These are phyloP conservation scores for Heliconius nattereri DNA, from an alignment of 1,140 invertebrate genomes.

Conservation along the genomic window DNA sequence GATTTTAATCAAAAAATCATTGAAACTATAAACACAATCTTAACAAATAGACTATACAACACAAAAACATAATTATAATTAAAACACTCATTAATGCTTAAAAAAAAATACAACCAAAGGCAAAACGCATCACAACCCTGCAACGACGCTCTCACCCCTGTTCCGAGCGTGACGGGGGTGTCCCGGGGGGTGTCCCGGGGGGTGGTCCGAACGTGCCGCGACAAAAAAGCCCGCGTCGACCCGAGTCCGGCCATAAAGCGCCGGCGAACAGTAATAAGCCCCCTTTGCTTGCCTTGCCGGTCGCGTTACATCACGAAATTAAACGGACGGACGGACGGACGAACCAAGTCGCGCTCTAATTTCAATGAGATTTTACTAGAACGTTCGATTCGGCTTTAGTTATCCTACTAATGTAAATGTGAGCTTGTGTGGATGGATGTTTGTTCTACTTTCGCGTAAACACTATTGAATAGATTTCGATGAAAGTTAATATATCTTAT, in stretches of 20 bases:
- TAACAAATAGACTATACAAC: no score
- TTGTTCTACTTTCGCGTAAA: no score
- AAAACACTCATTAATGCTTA: slow-evolving; percentile 33
- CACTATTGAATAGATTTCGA: no score
- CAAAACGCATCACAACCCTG: background rate
- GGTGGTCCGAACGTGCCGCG: slow-evolving; percentile 56
- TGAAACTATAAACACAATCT: no score
- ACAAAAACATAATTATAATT: background rate
- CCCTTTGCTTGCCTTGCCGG: slow-evolving; percentile 61
- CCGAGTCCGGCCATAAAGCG: slow-evolving; percentile 68
- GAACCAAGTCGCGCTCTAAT: slow-evolving; percentile 65
- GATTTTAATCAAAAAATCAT: no score
- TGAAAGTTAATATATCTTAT: no score
- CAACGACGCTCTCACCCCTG: slow-evolving; percentile 52
- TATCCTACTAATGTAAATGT: background rate
- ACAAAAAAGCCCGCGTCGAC: slow-evolving; percentile 67
- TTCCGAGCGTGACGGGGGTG: slow-evolving; percentile 60
- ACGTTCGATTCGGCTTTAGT: slow-evolving; percentile 34
- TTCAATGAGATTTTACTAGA: slow-evolving; percentile 44
- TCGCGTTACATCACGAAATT: slow-evolving; percentile 57
- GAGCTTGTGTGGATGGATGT: no score
- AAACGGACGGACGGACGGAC: slow-evolving; percentile 55
- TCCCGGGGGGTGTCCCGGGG: slow-evolving; percentile 54
- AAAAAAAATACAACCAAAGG: no score
- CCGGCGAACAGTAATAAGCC: slow-evolving; percentile 62